Evolutionary conservation across 2,113 vertebrate species (phyloP), one percentile per base, ranked within the genome.

Genomic region (Alligator mississippiensis): DNA sequence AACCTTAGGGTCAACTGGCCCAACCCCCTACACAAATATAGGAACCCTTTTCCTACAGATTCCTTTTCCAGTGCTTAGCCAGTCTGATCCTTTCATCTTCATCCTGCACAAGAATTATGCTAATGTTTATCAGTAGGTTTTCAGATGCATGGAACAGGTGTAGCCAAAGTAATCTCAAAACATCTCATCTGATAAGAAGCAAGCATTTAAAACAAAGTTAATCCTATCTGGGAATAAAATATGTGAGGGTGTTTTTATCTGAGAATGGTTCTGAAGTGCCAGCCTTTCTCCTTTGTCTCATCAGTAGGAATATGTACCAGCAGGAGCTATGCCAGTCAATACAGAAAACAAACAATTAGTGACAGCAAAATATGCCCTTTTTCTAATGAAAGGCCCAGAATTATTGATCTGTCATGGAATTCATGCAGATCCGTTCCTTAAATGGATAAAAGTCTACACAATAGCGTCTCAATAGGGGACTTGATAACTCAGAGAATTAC

Each of bases 331-430:
- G 62, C 74, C 77, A 64, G 95, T 92, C 19, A 0, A 94, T 96
- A 85, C 21, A 60, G 55, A 87, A 95, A 96, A 19, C 89, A 96
- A 91, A 82, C n/a, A 88, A 87, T 92, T 88, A 92, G 77, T 54
- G 75, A 77, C 80, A 84, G 89, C 77, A 81, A 94, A 80, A 85
- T 80, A 85, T 93, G 94, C 74, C 14, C 4, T 80, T 93, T 83
- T 54, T 85, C 87, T 93, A 80, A 82, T 66, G 84, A 90, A 30
- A 93, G 89, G 54, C 70, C 57, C 77, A 15, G 77, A 94, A 47
- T 72, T 77, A 96, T 94, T 88, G 91, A 95, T 96, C 68, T 85
- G 70, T 80, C 82, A 79, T 90, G 79, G 78, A 92, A 95, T 95
- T 84, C 85, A 90, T 77, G 63, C 79, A 88, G 88, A 78, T 62